Percentiles rank a stretch among this genome's conserved stretches.
Conservation (phyloP, 2,113 vertebrate genomes). For the Ramphastos sulfuratus region DNA sequence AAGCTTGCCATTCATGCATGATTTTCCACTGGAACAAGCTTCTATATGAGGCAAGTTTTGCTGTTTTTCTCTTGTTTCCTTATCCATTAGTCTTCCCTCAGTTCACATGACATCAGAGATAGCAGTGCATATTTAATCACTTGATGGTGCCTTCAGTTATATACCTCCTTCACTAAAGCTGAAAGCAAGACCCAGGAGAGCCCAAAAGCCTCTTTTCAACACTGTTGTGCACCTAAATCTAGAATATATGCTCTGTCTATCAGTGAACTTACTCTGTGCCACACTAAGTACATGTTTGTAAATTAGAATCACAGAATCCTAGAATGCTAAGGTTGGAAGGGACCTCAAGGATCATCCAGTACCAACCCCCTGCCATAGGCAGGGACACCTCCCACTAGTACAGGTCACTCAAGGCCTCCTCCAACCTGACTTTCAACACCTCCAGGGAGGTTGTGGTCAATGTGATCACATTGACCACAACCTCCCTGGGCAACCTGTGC, state of each 20-base stretch:
- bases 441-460: no score
- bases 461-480: no score
- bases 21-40: neutral
- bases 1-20: neutral
- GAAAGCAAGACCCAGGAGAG: neutral
- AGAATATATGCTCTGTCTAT: neutral
- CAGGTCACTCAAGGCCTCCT: no score
- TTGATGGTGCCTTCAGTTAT: neutral
- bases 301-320: neutral
- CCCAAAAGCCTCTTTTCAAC: neutral
- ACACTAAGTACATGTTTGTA: neutral
- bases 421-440: no score
- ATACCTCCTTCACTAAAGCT: neutral
- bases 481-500: no score
- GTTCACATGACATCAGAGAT: neutral
- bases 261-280: neutral
- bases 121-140: neutral
- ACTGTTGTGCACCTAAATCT: neutral
- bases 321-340: no score
- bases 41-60: neutral
- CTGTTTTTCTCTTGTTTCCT: neutral
- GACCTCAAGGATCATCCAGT: no score
- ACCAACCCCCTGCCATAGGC: no score
- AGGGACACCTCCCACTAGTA: no score
- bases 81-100: neutral